Base-by-base conservation (phyloP, 2,888 invertebrate species). In the Amphiduros pacificus region DNA sequence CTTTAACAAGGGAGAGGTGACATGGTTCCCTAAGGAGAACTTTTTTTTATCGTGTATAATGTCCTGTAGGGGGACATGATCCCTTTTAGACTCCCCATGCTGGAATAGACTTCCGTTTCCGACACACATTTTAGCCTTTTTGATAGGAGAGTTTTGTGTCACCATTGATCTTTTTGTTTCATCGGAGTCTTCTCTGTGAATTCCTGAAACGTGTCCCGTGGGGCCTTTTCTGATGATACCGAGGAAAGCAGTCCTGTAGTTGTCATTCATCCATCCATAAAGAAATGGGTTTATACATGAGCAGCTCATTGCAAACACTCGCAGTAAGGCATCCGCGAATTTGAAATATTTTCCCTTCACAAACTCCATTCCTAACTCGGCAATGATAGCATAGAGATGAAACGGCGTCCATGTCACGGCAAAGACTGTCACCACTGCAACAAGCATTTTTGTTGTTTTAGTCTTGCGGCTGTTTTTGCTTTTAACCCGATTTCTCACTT, bases 201-300 rank as follows among this genome's bases (percentile, higher is more conserved):
- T 24, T 32, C 29, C 44, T 14, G n/a, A 24, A 1, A 59, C 54
- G 9, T 50, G 32, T n/a, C 48, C 54, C 17, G 31, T 20, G 1
- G 60, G 62, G 14, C 52, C 36, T 2, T 58, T 49, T 27, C 57
- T 31, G n/a, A 68, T 61, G 40, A 68, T 62, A 20, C 56, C 51
- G 24, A 68, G 58, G 51, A 68, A 68, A 28, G 68, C 68, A 28
- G 52, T 64, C 2, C 66, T 60, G 53, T 68, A 81, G 70, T 78
- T 81, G 62, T 79, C 80, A 66, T 81, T 81, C 28, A 81, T 68
- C 79, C 80, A 81, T 28, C 80, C 81, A 64, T 81, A 81, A 14
- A 81, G 69, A 60, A 80, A 74, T 0, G 81, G 81, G 66, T 81
- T 81, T 44, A 81, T 72, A 65, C 80, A 81, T 14, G 80, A 76